These are phyloP conservation scores for Drosophila truncata DNA, from an alignment of 1,140 invertebrate species.

Conservation along the genomic window DNA sequence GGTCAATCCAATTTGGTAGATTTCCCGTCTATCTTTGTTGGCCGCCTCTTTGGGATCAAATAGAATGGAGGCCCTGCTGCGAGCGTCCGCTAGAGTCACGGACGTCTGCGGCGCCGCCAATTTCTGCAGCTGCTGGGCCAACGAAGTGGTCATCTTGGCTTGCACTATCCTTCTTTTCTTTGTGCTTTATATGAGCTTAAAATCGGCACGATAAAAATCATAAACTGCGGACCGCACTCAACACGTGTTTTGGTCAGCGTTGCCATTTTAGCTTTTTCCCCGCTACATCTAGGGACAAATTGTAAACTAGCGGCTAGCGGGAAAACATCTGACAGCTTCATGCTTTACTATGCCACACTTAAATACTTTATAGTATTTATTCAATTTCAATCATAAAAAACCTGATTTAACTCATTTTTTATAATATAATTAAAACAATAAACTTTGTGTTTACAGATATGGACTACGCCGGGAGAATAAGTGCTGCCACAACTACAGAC, in stretches of 20 bases:
- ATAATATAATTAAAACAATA: too few relatives aligned
- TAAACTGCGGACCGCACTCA: constrained; percentile 21
- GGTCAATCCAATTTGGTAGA: constrained; percentile 93
- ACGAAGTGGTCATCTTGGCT: constrained; percentile 88
- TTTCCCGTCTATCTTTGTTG: constrained; percentile 91
- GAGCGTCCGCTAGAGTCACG: constrained; percentile 88
- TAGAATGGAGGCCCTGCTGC: constrained; percentile 92
- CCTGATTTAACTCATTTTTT: too few relatives aligned
- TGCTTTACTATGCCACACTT: too few relatives aligned
- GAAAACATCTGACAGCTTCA: too few relatives aligned
- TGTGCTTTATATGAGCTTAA: background rate
- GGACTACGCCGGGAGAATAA: too few relatives aligned
- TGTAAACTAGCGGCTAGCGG: too few relatives aligned
- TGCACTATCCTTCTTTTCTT: background rate
- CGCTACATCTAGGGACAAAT: too few relatives aligned
- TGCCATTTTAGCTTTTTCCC: too few relatives aligned
- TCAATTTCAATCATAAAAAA: too few relatives aligned
- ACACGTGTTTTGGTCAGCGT: constrained; percentile 48
- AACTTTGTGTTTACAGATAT: too few relatives aligned
- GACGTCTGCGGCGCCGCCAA: constrained; percentile 92
- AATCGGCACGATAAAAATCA: background rate
- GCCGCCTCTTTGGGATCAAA: constrained; percentile 96
- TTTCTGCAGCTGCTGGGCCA: constrained; percentile 93
- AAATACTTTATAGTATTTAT: too few relatives aligned
- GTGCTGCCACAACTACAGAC: too few relatives aligned